phyloP scores from a whole-genome alignment of 2,888 invertebrate species.

The Nemotelus pantherinus region DNA sequence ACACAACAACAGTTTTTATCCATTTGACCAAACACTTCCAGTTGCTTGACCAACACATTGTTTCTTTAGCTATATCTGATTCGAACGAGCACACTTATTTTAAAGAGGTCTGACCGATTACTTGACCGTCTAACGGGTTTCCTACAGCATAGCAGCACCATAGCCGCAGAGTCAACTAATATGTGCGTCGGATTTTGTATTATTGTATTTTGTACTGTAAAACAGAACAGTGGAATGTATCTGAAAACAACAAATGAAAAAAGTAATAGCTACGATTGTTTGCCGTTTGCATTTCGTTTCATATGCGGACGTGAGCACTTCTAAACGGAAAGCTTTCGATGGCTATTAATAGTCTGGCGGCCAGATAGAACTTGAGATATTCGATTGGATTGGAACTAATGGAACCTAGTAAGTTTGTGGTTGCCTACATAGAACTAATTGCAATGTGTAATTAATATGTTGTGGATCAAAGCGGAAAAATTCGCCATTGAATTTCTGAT shows the following conservation, averaged over 20 bases:
- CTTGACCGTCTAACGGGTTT: conserved; percentile 23
- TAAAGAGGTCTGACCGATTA: conserved; percentile 31
- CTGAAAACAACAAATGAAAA: neutral
- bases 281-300: conserved; percentile 2
- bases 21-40: neutral
- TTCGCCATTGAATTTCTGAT: no score
- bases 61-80: neutral
- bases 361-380: no score
- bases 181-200: neutral
- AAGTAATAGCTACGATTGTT: conserved; percentile 20
- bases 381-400: no score
- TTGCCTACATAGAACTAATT: no score
- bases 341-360: no score
- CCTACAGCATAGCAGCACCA: neutral
- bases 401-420: no score
- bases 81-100: neutral
- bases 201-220: neutral
- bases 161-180: neutral
- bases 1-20: no score
- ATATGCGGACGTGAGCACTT: conserved; percentile 3
- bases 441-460: no score
- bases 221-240: neutral
- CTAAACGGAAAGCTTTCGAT: neutral
- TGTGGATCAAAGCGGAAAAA: no score
- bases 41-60: neutral